phyloP scores from a whole-genome alignment of 1,140 invertebrate genomes.

The Papilio xuthus region DNA sequence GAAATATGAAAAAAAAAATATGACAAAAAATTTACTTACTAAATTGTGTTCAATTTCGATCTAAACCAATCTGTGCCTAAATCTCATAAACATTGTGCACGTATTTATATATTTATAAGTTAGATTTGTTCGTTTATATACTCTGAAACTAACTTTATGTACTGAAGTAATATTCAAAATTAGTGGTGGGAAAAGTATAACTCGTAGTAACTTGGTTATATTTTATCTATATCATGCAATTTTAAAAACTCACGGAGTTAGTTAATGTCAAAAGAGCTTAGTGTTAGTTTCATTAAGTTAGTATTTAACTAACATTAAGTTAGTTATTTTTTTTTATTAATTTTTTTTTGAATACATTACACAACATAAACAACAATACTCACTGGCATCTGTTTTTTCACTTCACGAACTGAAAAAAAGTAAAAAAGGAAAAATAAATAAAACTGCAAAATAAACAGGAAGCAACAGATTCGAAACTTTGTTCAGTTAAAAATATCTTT shows the following conservation, averaged over 20 bases:
- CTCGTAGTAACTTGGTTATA: not conserved
- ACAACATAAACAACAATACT: slow-evolving; percentile 23
- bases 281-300: not conserved
- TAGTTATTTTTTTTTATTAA: too few relatives aligned
- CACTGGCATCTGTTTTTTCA: slow-evolving; percentile 27
- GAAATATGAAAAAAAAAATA: not conserved
- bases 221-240: not conserved
- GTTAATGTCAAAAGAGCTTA: not conserved
- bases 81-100: too few relatives aligned
- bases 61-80: too few relatives aligned
- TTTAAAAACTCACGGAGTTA: not conserved
- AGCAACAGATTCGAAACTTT: not conserved
- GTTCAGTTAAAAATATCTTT: not conserved
- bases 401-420: slow-evolving; percentile 32
- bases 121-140: too few relatives aligned
- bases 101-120: too few relatives aligned
- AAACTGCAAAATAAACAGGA: not conserved
- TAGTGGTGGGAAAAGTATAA: too few relatives aligned
- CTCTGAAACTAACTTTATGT: too few relatives aligned
- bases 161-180: too few relatives aligned
- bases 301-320: not conserved
- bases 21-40: too few relatives aligned
- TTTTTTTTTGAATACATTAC: not conserved
- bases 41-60: too few relatives aligned
- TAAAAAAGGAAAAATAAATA: slow-evolving; percentile 17